Evolutionary conservation across 2,113 vertebrate genomes (phyloP).

Genomic region (Ginglymostoma cirratum): DNA sequence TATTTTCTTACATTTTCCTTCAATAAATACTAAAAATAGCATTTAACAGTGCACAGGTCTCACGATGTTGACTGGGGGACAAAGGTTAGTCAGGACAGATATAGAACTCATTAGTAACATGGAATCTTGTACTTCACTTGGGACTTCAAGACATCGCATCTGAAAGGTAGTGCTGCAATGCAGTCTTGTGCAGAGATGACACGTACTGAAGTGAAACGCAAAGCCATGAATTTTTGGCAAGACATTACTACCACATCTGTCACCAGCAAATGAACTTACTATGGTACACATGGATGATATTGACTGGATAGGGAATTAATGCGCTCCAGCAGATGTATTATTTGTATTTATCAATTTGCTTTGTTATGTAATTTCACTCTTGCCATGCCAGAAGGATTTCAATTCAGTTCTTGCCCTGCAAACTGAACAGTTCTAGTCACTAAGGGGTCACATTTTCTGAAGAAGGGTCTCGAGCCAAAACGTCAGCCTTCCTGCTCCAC

Average conservation of each 20-base stretch:
- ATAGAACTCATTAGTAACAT: not conserved
- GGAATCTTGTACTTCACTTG: not conserved
- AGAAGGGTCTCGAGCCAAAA: too few relatives aligned
- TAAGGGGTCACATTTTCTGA: too few relatives aligned
- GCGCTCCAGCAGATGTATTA: not conserved
- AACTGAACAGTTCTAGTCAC: not conserved
- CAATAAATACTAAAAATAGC: too few relatives aligned
- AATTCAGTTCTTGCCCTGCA: not conserved
- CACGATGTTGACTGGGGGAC: not conserved
- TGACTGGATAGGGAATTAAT: not conserved
- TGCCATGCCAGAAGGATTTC: not conserved
- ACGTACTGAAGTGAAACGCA: not conserved
- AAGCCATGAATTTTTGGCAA: not conserved
- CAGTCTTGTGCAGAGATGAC: not conserved
- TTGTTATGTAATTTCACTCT: not conserved
- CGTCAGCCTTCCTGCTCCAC: too few relatives aligned
- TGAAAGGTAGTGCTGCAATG: not conserved
- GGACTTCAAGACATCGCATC: not conserved
- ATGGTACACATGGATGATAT: not conserved
- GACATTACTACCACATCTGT: not conserved
- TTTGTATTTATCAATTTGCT: not conserved
- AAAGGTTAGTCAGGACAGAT: not conserved
- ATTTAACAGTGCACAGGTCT: not conserved
- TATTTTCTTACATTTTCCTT: not conserved
- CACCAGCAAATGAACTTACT: not conserved